These are phyloP conservation scores for Serripes groenlandicus DNA, from an alignment of 2,888 invertebrate genomes.

Conservation along the genomic window DNA sequence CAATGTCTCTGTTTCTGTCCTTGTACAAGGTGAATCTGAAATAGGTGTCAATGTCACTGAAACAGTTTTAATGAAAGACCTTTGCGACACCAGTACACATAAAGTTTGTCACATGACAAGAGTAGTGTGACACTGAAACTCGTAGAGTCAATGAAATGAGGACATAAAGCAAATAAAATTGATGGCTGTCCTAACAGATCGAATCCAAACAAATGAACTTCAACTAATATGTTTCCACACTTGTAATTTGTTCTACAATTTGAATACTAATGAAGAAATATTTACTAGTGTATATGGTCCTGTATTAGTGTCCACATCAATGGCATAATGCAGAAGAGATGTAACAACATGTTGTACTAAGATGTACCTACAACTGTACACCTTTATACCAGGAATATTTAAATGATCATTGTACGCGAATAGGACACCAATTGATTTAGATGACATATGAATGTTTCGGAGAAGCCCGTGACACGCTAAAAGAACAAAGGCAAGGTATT, in stretches of 20 bases:
- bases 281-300: conserved; percentile 31
- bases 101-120: conserved; percentile 2
- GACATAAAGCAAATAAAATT: conserved; percentile 41
- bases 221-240: conserved; percentile 32
- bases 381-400: no score
- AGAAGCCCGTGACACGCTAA: conserved; percentile 10
- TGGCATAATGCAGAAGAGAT: no score
- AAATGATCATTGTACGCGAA: conserved; percentile 15
- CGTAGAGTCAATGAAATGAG: neutral
- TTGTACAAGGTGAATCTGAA: no score
- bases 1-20: no score
- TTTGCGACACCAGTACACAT: neutral
- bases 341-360: no score
- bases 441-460: conserved; percentile 18
- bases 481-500: neutral
- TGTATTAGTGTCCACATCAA: neutral
- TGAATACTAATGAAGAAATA: conserved; percentile 44
- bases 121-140: neutral
- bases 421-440: conserved; percentile 15
- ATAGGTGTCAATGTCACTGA: no score
- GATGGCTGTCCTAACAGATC: conserved; percentile 36
- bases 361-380: neutral
- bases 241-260: conserved; percentile 46
- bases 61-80: conserved; percentile 2
- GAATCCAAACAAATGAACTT: conserved; percentile 19